Evolutionary conservation across 2,113 vertebrate species (phyloP).

Genomic region (Podarcis muralis): DNA sequence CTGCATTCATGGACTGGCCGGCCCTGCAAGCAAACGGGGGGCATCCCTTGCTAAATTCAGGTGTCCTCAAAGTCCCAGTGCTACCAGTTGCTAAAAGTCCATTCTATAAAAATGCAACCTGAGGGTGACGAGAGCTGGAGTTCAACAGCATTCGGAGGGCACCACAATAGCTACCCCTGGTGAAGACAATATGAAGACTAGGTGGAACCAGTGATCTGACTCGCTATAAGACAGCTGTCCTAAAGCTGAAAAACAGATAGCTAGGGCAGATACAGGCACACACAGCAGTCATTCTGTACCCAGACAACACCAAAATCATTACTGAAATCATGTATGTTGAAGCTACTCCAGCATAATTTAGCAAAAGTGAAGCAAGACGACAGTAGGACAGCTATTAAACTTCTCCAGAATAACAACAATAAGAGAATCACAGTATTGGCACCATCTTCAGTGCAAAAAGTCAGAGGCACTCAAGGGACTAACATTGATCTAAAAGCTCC

Average conservation of each 20-base stretch:
- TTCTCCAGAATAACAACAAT: conserved; percentile 55
- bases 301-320: not conserved
- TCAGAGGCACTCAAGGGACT: conserved; percentile 74
- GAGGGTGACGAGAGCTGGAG: no score
- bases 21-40: not conserved
- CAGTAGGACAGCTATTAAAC: conserved; percentile 25
- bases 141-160: no score
- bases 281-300: not conserved
- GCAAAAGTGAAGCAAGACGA: not conserved
- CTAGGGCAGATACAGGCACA: not conserved
- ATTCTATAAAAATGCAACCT: no score
- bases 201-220: no score
- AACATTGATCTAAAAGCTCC: conserved; percentile 87
- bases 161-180: no score
- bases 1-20: not conserved
- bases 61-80: no score
- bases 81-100: no score
- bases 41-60: no score
- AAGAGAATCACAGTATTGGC: conserved; percentile 75
- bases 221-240: no score
- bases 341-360: no score
- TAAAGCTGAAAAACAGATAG: not conserved
- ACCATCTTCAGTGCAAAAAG: conserved; percentile 78
- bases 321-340: not conserved
- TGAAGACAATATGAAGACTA: no score